Conservation (phyloP, 2,797 vertebrate species). For the Acomys russatus region DNA sequence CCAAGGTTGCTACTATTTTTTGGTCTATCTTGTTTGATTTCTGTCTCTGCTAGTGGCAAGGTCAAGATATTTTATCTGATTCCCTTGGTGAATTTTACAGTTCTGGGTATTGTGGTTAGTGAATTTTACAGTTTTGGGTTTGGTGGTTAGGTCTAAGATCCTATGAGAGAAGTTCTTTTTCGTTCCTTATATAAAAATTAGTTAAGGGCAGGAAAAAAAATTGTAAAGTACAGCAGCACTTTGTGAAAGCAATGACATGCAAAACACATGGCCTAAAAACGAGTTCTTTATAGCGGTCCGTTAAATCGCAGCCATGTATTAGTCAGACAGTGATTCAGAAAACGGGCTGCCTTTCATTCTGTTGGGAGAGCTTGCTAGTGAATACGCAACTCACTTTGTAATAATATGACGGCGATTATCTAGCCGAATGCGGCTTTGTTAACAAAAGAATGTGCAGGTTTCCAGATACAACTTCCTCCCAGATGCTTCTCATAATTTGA, state of each 20-base stretch:
- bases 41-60: conserved; percentile 28
- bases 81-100: conserved; percentile 40
- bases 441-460: conserved; percentile 84
- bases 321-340: conserved; percentile 86
- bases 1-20: background rate
- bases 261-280: conserved; percentile 85
- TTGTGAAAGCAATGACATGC: conserved; percentile 78
- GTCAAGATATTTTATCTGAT: conserved; percentile 40
- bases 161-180: conserved; percentile 63
- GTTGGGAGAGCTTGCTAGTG: conserved; percentile 84
- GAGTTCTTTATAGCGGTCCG: conserved; percentile 80
- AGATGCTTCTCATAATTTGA: conserved; percentile 81
- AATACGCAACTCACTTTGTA: conserved; percentile 80
- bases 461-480: conserved; percentile 79
- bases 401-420: conserved; percentile 79
- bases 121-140: conserved; percentile 33
- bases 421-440: conserved; percentile 75
- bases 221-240: conserved; percentile 70
- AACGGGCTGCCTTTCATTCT: conserved; percentile 82
- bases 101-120: conserved; percentile 46
- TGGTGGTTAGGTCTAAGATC: conserved; percentile 45
- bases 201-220: conserved; percentile 68
- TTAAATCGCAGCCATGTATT: conserved; percentile 83
- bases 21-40: conserved; percentile 12
- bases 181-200: conserved; percentile 54